These are phyloP conservation scores for Microctonus hyperodae DNA, from an alignment of 2,888 invertebrate species.

Conservation along the genomic window DNA sequence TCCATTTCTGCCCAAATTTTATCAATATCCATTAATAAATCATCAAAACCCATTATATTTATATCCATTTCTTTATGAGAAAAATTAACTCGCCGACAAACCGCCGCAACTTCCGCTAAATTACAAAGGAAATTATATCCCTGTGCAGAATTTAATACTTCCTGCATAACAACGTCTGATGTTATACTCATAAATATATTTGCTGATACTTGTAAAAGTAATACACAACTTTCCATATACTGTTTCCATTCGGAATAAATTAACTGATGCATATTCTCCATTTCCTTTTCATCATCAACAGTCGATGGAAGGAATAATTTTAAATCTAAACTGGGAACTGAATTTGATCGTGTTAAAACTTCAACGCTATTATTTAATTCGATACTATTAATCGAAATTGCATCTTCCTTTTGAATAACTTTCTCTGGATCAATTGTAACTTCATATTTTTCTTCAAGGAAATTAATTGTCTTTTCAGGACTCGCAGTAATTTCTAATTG, in stretches of 20 bases:
- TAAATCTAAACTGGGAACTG: slow-evolving; percentile 62
- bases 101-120: slow-evolving; percentile 63
- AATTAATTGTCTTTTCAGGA: slow-evolving; percentile 34
- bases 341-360: slow-evolving; percentile 58
- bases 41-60: slow-evolving; percentile 61
- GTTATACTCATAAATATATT: slow-evolving; percentile 66
- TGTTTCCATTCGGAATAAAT: slow-evolving; percentile 62
- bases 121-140: slow-evolving; percentile 66
- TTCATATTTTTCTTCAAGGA: slow-evolving; percentile 47
- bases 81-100: slow-evolving; percentile 62
- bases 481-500: slow-evolving; percentile 50
- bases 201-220: slow-evolving; percentile 65
- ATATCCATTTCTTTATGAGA: slow-evolving; percentile 62
- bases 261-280: slow-evolving; percentile 57
- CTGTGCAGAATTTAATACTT: slow-evolving; percentile 66
- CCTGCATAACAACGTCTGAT: slow-evolving; percentile 65
- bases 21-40: slow-evolving; percentile 61
- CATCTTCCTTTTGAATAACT: slow-evolving; percentile 55
- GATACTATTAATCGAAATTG: slow-evolving; percentile 59
- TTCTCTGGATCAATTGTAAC: slow-evolving; percentile 51
- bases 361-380: slow-evolving; percentile 53
- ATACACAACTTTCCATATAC: slow-evolving; percentile 65
- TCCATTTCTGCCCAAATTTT: slow-evolving; percentile 63
- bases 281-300: slow-evolving; percentile 53
- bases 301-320: slow-evolving; percentile 58